A percentile compares a stretch with the other conserved stretches of the same genome.
These are phyloP conservation scores for Lerista edwardsae DNA, from an alignment of 2,797 vertebrate species.

Conservation along the genomic window DNA sequence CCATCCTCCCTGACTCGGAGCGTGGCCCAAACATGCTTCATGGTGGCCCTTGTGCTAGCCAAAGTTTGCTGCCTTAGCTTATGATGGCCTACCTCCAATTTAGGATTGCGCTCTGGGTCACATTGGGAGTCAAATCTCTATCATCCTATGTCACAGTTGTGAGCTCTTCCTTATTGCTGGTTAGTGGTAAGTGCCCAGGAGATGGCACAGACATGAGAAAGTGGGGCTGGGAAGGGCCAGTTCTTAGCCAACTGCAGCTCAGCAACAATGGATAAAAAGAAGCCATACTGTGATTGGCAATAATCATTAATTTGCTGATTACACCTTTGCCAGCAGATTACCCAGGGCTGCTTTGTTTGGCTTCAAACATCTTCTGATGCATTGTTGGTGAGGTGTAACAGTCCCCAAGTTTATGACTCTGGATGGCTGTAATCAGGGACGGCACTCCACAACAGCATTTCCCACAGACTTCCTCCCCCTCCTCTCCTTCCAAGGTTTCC, in stretches of 20 bases:
- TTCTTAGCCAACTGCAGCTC: neutral
- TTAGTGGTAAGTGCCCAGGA: neutral
- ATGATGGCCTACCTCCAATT: no score
- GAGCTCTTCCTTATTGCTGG: neutral
- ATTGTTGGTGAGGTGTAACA: accelerated
- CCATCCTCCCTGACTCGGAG: no score
- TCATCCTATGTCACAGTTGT: neutral
- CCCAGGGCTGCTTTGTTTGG: accelerated
- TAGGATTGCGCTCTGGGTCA: no score
- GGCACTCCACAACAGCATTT: accelerated
- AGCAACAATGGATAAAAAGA: neutral
- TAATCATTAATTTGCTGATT: neutral
- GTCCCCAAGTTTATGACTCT: accelerated
- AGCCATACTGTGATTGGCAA: neutral
- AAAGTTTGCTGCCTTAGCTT: no score
- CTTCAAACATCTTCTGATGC: neutral
- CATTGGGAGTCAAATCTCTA: no score
- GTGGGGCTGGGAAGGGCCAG: neutral
- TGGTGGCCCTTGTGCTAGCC: neutral
- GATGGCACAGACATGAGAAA: neutral
- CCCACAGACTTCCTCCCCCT: neutral
- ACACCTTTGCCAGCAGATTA: neutral
- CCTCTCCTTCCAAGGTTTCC: neutral
- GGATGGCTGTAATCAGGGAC: neutral
- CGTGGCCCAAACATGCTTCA: no score